Evolutionary conservation across 2,888 invertebrate genomes (phyloP).

Genomic region (Himalopsyche japonica): DNA sequence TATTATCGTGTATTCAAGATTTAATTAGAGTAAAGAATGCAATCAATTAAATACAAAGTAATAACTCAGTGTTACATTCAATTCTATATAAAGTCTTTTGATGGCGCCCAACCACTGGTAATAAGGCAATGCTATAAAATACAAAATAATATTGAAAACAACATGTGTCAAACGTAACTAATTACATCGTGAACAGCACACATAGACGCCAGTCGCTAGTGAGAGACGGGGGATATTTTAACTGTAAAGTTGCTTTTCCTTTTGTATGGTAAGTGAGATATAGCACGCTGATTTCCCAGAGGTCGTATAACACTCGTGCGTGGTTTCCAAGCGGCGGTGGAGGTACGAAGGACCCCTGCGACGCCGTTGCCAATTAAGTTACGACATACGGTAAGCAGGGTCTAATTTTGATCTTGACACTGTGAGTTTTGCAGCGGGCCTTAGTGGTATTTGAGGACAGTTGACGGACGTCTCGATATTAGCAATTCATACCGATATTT

Average conservation of each 20-base stretch:
- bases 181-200: neutral
- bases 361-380: conserved; percentile 23
- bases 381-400: conserved; percentile 14
- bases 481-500: neutral
- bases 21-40: no score
- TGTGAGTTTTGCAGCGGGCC: neutral
- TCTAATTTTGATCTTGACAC: conserved; percentile 18
- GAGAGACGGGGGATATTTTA: conserved; percentile 1
- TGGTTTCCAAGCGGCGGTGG: conserved; percentile 10
- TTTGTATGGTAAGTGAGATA: conserved; percentile 37
- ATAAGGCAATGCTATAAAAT: neutral
- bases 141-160: neutral
- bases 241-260: conserved; percentile 4
- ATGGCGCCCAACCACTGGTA: neutral
- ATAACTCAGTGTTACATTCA: no score
- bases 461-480: neutral
- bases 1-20: no score
- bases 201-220: neutral
- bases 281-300: conserved; percentile 37
- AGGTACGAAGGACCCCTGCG: neutral
- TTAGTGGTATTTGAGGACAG: neutral
- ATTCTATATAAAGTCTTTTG: neutral
- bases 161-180: conserved; percentile 21
- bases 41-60: no score
- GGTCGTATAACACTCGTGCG: conserved; percentile 36